Evolutionary conservation across 1,140 invertebrate genomes (phyloP).

Genomic region (Diorhabda sublineata): DNA sequence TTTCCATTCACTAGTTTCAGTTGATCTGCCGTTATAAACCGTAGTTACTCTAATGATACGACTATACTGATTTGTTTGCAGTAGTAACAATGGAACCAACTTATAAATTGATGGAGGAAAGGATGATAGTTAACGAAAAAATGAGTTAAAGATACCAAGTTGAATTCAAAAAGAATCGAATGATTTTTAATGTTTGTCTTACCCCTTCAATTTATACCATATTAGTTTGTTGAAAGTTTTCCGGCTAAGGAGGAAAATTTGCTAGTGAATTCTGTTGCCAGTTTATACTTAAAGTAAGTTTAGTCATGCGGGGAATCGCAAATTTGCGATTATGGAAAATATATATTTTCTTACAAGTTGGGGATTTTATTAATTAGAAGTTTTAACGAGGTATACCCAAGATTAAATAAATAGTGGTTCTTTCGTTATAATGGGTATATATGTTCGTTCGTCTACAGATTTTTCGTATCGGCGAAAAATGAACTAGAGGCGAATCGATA

Average conservation of each 20-base stretch:
- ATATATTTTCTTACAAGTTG: conserved; percentile 27
- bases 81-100: no score
- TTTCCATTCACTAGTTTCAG: no score
- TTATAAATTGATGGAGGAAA: no score
- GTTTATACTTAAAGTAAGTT: conserved; percentile 31
- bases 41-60: no score
- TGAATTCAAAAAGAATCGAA: no score
- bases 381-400: conserved; percentile 20
- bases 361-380: conserved; percentile 25
- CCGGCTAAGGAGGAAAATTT: conserved; percentile 25
- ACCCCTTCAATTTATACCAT: background rate
- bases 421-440: conserved; percentile 13
- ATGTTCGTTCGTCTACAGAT: conserved; percentile 22
- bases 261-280: conserved; percentile 32
- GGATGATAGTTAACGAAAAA: no score
- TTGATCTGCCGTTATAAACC: no score
- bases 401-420: conserved; percentile 15
- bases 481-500: no score
- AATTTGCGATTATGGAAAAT: conserved; percentile 37
- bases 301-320: conserved; percentile 33
- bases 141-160: no score
- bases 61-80: no score
- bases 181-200: background rate
- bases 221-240: conserved; percentile 20
- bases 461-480: no score